Conservation (phyloP, 1,140 invertebrate species). For the Polypedilum vanderplanki region DNA sequence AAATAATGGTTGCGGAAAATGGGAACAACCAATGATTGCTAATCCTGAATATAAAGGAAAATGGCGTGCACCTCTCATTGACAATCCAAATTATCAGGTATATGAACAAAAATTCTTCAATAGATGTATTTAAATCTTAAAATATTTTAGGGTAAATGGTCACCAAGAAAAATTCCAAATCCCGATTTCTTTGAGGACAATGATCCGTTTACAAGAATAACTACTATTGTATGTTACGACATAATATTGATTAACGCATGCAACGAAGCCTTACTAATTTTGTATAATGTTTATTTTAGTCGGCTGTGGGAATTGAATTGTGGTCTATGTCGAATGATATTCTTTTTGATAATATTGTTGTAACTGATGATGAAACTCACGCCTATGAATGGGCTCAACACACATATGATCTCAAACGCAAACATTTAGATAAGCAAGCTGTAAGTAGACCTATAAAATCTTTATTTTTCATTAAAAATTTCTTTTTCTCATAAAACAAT, state of each 20-base stretch:
- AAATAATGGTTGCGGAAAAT: constrained; percentile 83
- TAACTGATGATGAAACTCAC: constrained; percentile 76
- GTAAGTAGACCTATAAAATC: constrained; percentile 51
- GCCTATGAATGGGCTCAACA: constrained; percentile 74
- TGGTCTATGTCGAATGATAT: constrained; percentile 97
- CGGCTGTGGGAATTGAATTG: constrained; percentile 88
- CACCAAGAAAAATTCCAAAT: constrained; percentile 77
- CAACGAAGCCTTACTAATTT: constrained; percentile 21
- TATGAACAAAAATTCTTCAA: no score
- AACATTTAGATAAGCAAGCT: constrained; percentile 67
- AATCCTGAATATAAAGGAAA: constrained; percentile 91
- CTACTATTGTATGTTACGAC: constrained; percentile 77
- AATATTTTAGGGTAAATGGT: constrained; percentile 69
- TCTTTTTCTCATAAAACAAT: constrained; percentile 30
- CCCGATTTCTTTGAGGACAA: constrained; percentile 90
- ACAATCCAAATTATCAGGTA: constrained; percentile 84
- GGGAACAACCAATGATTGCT: constrained; percentile 75
- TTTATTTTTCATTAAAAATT: neutral
- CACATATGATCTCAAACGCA: constrained; percentile 79
- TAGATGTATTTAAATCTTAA: no score
- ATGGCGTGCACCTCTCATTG: constrained; percentile 84
- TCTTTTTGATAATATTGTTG: constrained; percentile 90
- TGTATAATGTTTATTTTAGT: constrained; percentile 47
- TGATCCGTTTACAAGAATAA: constrained; percentile 78
- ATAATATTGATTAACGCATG: neutral